Percentiles rank a stretch among this genome's conserved stretches.
Conservation (phyloP, 2,888 invertebrate genomes). For the Blomia tropicalis region DNA sequence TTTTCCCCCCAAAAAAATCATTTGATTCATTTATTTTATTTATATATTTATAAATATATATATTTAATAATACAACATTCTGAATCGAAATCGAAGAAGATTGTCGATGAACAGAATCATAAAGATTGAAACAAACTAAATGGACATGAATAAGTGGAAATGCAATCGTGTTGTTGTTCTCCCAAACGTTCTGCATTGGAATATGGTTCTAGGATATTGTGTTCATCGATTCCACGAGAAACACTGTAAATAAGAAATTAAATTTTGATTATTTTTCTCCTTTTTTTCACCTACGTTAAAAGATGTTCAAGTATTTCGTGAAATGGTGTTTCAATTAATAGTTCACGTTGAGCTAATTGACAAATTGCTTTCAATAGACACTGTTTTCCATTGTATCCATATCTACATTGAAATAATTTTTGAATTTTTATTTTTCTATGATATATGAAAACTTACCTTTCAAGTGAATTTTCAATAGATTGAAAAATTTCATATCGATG, state of each 20-base stretch:
- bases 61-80: no score
- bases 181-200: slow-evolving; percentile 14
- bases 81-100: no score
- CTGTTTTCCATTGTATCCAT: slow-evolving; percentile 9
- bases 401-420: background rate
- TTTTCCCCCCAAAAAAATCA: no score
- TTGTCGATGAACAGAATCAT: no score
- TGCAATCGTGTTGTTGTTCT: background rate
- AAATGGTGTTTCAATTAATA: slow-evolving; percentile 21
- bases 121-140: slow-evolving; percentile 17
- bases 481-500: slow-evolving; percentile 19
- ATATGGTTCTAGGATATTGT: slow-evolving; percentile 7
- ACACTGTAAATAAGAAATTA: slow-evolving; percentile 15
- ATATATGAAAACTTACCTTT: slow-evolving; percentile 10
- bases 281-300: slow-evolving; percentile 18
- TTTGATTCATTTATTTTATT: no score
- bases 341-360: slow-evolving; percentile 15
- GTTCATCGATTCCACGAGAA: slow-evolving; percentile 19
- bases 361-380: slow-evolving; percentile 22
- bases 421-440: background rate
- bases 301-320: slow-evolving; percentile 24
- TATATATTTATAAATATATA: no score
- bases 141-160: background rate
- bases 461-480: slow-evolving; percentile 10
- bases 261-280: background rate